Evolutionary conservation across 2,888 invertebrate genomes (phyloP).

Genomic region (Rhagophthalmus giganteus): DNA sequence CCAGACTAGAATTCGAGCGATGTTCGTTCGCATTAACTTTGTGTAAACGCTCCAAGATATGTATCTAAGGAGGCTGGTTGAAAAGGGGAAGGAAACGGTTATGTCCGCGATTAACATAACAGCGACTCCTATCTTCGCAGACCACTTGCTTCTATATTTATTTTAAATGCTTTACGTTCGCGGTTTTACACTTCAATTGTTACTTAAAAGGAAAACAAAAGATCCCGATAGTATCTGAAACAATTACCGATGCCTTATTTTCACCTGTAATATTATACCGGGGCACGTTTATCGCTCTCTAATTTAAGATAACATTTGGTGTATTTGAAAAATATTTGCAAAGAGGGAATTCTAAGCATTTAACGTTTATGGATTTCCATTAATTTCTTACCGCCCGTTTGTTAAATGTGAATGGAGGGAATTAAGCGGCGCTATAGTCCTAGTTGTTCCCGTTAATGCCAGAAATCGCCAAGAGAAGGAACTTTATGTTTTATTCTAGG

Average conservation of each 20-base stretch:
- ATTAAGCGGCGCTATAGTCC: slow-evolving; percentile 4
- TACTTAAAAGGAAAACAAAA: slow-evolving; percentile 10
- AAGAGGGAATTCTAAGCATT: background rate
- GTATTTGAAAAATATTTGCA: slow-evolving; percentile 5
- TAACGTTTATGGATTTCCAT: slow-evolving; percentile 13
- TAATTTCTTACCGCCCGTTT: slow-evolving; percentile 10
- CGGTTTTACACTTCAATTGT: slow-evolving; percentile 15
- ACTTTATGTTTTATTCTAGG: slow-evolving; percentile 8
- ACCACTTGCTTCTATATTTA: slow-evolving; percentile 29
- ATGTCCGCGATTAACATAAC: slow-evolving; percentile 31
- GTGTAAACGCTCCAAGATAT: slow-evolving; percentile 30
- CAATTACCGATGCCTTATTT: slow-evolving; percentile 1
- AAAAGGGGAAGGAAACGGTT: slow-evolving; percentile 32
- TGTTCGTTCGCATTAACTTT: slow-evolving; percentile 27
- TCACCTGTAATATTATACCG: background rate
- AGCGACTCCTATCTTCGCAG: slow-evolving; percentile 27
- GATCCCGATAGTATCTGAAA: slow-evolving; percentile 1
- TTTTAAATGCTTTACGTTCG: slow-evolving; percentile 22
- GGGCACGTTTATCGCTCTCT: slow-evolving; percentile 1
- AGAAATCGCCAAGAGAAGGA: slow-evolving; percentile 13
- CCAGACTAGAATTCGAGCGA: slow-evolving; percentile 21
- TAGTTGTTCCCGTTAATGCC: slow-evolving; percentile 10
- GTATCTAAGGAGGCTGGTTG: slow-evolving; percentile 30
- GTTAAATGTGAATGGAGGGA: slow-evolving; percentile 10
- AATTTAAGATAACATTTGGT: slow-evolving; percentile 8